Percentiles rank a stretch among this genome's conserved stretches.
These are phyloP conservation scores for Andrena dorsata DNA, from an alignment of 2,888 invertebrate genomes.

Conservation along the genomic window DNA sequence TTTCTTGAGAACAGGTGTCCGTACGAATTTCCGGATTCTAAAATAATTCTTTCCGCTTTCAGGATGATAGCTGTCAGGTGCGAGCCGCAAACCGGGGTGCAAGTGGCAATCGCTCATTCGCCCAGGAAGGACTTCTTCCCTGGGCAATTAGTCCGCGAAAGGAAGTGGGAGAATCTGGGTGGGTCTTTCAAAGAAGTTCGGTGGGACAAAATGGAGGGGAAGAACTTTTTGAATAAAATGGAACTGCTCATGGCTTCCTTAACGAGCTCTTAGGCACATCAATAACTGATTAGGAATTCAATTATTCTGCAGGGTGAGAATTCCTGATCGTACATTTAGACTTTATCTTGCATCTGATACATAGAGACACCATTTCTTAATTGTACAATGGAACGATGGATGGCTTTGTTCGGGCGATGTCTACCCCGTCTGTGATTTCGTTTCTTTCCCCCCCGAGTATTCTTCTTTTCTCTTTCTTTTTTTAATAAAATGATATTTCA, in stretches of 20 bases:
- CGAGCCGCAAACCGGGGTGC: constrained; percentile 94
- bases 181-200: constrained; percentile 96
- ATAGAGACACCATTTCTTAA: constrained; percentile 22
- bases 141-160: constrained; percentile 94
- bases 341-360: constrained; percentile 27
- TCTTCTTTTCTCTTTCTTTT: constrained; percentile 16
- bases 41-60: constrained; percentile 23
- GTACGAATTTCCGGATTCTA: background rate
- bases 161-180: constrained; percentile 97
- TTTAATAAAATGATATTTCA: constrained; percentile 36
- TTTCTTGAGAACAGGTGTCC: background rate
- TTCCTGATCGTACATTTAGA: constrained; percentile 25
- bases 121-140: constrained; percentile 95
- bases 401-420: constrained; percentile 19
- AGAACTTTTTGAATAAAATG: constrained; percentile 98
- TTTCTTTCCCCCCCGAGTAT: constrained; percentile 9
- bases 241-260: constrained; percentile 97
- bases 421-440: constrained; percentile 43
- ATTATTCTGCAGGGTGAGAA: constrained; percentile 56
- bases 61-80: constrained; percentile 95
- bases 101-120: constrained; percentile 95
- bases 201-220: constrained; percentile 97
- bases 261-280: constrained; percentile 88
- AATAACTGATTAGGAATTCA: constrained; percentile 47
- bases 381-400: constrained; percentile 25